Percentiles rank a stretch among this genome's conserved stretches.
Evolutionary conservation across 1,140 invertebrate genomes (phyloP).

Genomic region (Caerostris extrusa): DNA sequence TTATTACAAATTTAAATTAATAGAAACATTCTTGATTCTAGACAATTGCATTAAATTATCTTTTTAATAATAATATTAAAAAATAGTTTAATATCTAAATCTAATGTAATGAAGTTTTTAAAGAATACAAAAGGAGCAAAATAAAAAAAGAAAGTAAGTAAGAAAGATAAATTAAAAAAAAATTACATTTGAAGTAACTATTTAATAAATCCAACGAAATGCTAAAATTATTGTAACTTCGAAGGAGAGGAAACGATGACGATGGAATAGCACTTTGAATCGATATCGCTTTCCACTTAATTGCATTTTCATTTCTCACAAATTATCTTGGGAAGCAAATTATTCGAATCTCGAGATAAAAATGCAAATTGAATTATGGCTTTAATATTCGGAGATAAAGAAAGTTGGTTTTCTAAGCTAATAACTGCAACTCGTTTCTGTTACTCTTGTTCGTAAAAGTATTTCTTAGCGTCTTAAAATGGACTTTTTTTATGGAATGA

Average conservation of each 20-base stretch:
- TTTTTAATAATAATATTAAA: too few relatives aligned
- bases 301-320: slow-evolving; percentile 21
- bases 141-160: not conserved
- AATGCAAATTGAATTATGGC: slow-evolving; percentile 20
- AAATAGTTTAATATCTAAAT: too few relatives aligned
- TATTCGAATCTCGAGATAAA: not conserved
- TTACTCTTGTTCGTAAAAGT: not conserved
- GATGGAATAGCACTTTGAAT: not conserved
- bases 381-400: not conserved
- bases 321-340: not conserved
- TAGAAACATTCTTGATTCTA: too few relatives aligned
- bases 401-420: not conserved
- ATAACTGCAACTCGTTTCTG: not conserved
- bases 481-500: not conserved
- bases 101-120: too few relatives aligned
- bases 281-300: not conserved
- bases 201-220: not conserved
- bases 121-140: too few relatives aligned
- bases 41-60: too few relatives aligned
- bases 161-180: not conserved
- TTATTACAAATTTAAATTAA: too few relatives aligned
- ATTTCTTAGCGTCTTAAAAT: not conserved
- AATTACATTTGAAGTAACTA: not conserved
- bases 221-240: not conserved
- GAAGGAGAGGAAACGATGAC: not conserved